These are phyloP conservation scores for Holothuria glaberrima DNA, from an alignment of 35 echinoderm and acorn worm genomes.

Conservation along the genomic window DNA sequence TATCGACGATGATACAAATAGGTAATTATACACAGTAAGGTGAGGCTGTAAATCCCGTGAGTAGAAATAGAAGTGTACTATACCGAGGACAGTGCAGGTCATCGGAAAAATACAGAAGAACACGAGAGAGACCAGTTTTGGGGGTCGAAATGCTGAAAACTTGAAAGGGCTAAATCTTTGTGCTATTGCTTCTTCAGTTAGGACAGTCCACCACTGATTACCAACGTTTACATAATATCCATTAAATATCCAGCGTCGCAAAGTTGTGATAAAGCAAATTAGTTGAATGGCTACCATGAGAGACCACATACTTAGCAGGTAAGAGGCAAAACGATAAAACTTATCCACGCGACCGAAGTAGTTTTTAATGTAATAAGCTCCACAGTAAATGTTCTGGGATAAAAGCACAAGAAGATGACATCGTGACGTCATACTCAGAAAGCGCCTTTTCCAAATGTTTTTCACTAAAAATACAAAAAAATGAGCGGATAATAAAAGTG, in stretches of 20 bases:
- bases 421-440: constrained; percentile 15
- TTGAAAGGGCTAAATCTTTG: background rate
- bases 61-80: background rate
- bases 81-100: background rate
- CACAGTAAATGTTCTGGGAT: constrained; percentile 8
- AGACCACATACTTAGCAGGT: constrained; percentile 21
- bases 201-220: constrained; percentile 28
- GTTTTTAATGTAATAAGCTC: background rate
- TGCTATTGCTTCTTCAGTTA: background rate
- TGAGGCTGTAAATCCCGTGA: background rate
- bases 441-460: background rate
- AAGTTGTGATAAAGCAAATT: background rate
- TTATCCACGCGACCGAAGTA: constrained; percentile 12
- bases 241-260: constrained; percentile 1
- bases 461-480: too few species aligned
- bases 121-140: background rate
- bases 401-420: background rate
- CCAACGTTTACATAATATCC: background rate
- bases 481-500: too few species aligned
- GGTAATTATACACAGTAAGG: too few species aligned
- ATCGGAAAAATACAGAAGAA: background rate
- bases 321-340: constrained; percentile 47
- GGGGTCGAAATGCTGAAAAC: background rate
- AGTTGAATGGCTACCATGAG: constrained; percentile 36
- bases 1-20: too few species aligned